Base-by-base conservation (phyloP, 1,140 invertebrate genomes). In the Drosophila pachea region DNA sequence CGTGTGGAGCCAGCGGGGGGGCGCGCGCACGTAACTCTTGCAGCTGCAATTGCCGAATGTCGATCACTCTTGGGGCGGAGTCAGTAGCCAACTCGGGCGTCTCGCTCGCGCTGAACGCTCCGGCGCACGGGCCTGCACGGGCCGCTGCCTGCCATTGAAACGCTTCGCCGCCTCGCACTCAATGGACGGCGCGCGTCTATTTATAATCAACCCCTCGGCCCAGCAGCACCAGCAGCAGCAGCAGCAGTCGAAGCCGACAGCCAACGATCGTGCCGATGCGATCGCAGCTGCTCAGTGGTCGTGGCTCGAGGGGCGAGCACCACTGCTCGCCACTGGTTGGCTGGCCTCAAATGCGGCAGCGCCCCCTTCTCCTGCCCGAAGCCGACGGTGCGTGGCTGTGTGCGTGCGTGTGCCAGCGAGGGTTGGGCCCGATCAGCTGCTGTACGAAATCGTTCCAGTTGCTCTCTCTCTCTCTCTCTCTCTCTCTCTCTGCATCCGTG, bases 181-280 rank as follows among this genome's bases (percentile, higher is more conserved):
- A 60, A 52, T 53, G 54, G 45, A 52, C 53, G 62, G 16, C 35
- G 61, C 43, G 61, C 42, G 62, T 69, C 77, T 81, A 81, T 74
- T 81, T 76, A 76, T 81, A 81, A 81, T 55, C 77, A 81, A 81
- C 77, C 77, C 77, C 73, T 65, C 55, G 29, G 42, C 31, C 22
- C 14, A 47, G n/a, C 7, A 50, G 35, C 6, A 9, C 35, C 14
- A 47, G n/a, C 7, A 50, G 35, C 6, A 9, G 2, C 14, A 47
- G n/a, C 7, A 50, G 35, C 6, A 9, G 2, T 7, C 6, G 35
- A 36, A 36, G 35, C 35, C 31, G 29, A 29, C 48, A 36, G 48
- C 63, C 49, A 53, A 9, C 40, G 68, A 70, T 70, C 68, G 63
- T 66, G 33, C 5, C 22, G 52, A 43, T 64, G 49, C 56, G 11